A percentile compares a stretch with the other conserved stretches of the same genome.
Evolutionary conservation across 2,888 invertebrate genomes (phyloP).

Genomic region (Melanotus villosus): DNA sequence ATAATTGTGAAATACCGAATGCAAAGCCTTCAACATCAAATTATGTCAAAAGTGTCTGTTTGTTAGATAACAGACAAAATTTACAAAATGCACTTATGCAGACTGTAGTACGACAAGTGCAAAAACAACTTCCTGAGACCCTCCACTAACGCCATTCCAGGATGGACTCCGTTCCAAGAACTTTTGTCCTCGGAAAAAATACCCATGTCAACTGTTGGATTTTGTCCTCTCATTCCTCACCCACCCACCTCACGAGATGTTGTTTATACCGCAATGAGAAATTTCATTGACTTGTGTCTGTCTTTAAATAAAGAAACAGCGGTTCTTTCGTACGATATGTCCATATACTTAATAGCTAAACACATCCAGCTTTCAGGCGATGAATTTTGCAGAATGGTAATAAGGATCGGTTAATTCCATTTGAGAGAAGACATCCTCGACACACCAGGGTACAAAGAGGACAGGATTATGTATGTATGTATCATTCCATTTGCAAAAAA

Average conservation of each 20-base stretch:
- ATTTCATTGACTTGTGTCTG: conserved; percentile 47
- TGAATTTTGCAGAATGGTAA: conserved; percentile 49
- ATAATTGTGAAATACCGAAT: conserved; percentile 44
- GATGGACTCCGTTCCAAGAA: conserved; percentile 52
- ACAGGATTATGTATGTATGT: too few relatives aligned
- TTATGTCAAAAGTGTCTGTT: conserved; percentile 38
- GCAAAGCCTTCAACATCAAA: too few relatives aligned
- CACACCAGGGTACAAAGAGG: too few relatives aligned
- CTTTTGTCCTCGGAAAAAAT: conserved; percentile 50
- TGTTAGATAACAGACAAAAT: conserved; percentile 41
- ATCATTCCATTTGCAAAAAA: conserved; percentile 55
- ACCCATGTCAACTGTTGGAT: conserved; percentile 51
- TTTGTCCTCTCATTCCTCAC: conserved; percentile 50
- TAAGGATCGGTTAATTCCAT: conserved; percentile 53
- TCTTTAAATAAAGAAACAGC: conserved; percentile 48
- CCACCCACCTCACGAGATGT: conserved; percentile 53
- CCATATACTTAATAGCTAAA: conserved; percentile 50
- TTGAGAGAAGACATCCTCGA: too few relatives aligned
- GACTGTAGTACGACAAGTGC: conserved; percentile 45
- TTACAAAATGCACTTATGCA: conserved; percentile 50
- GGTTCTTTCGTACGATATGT: conserved; percentile 51
- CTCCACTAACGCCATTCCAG: conserved; percentile 50
- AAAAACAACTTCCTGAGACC: conserved; percentile 47
- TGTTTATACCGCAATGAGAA: conserved; percentile 54
- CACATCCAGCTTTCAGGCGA: conserved; percentile 51